phyloP scores from a whole-genome alignment of 2,113 vertebrate species.

The Scortum barcoo region DNA sequence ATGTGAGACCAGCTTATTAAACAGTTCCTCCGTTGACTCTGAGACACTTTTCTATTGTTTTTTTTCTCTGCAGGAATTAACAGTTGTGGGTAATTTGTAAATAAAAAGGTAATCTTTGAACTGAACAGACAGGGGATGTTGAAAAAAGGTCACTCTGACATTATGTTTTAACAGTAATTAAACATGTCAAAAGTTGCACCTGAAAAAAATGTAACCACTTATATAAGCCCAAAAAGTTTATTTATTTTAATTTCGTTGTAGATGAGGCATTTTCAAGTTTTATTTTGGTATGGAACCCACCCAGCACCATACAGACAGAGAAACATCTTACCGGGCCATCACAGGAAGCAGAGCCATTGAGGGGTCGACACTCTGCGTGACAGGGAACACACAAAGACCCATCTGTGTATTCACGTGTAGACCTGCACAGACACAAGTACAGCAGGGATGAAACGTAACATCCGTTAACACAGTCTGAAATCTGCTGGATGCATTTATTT shows the following conservation, averaged over 20 bases:
- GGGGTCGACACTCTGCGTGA: slow-evolving; percentile 90
- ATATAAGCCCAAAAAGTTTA: background rate
- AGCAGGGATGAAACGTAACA: slow-evolving; percentile 1
- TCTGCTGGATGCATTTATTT: slow-evolving; percentile 36
- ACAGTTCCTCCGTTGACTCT: background rate
- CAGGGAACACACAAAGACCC: slow-evolving; percentile 88
- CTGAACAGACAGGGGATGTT: background rate
- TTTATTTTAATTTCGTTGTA: slow-evolving; percentile 4
- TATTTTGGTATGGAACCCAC: background rate
- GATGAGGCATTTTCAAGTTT: background rate
- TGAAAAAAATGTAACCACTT: background rate
- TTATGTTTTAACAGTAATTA: background rate
- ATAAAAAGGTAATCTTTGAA: background rate
- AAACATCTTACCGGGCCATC: slow-evolving; percentile 87
- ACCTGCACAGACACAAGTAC: slow-evolving; percentile 79
- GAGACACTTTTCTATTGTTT: too few species aligned
- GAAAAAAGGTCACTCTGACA: background rate
- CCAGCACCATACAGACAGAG: background rate
- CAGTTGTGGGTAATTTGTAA: background rate
- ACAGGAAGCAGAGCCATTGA: slow-evolving; percentile 91
- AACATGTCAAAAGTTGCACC: background rate
- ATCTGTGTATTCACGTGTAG: slow-evolving; percentile 86
- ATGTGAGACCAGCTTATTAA: background rate
- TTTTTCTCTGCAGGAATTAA: background rate
- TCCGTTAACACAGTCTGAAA: slow-evolving; percentile 10